Evolutionary conservation across 2,888 invertebrate species (phyloP), one percentile per base, ranked within the genome.

Genomic region (Argynnis bischoffii): DNA sequence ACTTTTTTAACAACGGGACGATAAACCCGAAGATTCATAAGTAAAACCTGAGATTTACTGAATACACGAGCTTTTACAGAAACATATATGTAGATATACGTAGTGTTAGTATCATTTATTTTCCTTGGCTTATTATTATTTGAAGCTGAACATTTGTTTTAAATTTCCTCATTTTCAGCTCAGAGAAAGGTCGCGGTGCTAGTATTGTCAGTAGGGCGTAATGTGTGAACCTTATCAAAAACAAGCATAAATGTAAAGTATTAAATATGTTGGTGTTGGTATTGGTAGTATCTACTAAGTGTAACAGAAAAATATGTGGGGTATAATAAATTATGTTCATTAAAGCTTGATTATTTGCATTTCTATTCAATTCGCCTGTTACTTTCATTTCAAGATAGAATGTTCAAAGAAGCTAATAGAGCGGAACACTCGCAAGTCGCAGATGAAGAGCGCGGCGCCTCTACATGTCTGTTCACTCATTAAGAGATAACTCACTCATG

Each of bases 351-450:
- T 11, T 41, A 26, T 48, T 48, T 11, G n/a, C 13, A 59, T 59
- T 48, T 47, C 31, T 16, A 48, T 31, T 21, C n/a, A 3, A 59
- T 15, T 26, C 16, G 31, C 54, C 31, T 48, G 21, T 55, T 59
- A 67, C 57, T 67, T 63, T 57, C 53, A 46, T 54, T 31, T 26
- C n/a, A n/a, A 16, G 53, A 50, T n/a, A 63, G 61, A 63, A 66
- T 61, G 66, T 35, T 47, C 59, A 48, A 48, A 54, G 31, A 18
- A 31, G 26, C 57, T 54, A 67, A 18, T 64, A 67, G 67, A 64
- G 67, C 67, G 63, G 35, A 41, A 67, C 54, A 51, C 11, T 16
- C 55, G 21, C 46, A 14, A 51, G 5, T 16, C 55, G 21, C 46
- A 14, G 47, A 31, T 26, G 26, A 63, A 16, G n/a, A 31, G 26